Evolutionary conservation across 2,888 invertebrate genomes (phyloP).

Genomic region (Drosophila mercatorum): DNA sequence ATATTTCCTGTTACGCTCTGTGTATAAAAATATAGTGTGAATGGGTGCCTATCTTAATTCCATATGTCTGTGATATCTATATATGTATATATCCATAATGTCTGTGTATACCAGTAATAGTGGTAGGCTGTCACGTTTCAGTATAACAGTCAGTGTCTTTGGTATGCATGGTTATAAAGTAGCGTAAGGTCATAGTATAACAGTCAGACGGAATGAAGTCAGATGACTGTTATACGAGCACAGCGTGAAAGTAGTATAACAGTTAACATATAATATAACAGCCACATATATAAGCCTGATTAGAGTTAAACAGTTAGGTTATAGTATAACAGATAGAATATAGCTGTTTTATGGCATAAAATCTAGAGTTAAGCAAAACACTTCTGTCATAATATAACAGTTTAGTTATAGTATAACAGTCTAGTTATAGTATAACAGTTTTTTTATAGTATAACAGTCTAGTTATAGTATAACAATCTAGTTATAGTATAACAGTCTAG

Average conservation of each 20-base stretch:
- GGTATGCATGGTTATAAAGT: neutral
- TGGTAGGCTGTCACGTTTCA: neutral
- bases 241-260: too few species aligned
- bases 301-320: neutral
- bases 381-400: neutral
- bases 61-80: neutral
- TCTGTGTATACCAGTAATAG: neutral
- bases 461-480: too few species aligned
- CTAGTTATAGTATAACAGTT: neutral
- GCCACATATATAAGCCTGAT: neutral
- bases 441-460: too few species aligned
- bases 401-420: neutral
- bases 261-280: too few species aligned
- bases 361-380: too few species aligned
- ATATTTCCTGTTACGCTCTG: neutral
- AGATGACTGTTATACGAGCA: too few species aligned
- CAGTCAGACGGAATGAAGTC: neutral
- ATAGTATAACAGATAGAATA: too few species aligned
- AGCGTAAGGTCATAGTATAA: neutral
- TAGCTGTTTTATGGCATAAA: too few species aligned
- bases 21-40: neutral
- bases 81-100: neutral
- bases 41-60: constrained; percentile 2
- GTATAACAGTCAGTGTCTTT: neutral
- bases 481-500: neutral